Base-by-base conservation (phyloP, 2,797 vertebrate species). In the Microctenopoma lineatum region DNA sequence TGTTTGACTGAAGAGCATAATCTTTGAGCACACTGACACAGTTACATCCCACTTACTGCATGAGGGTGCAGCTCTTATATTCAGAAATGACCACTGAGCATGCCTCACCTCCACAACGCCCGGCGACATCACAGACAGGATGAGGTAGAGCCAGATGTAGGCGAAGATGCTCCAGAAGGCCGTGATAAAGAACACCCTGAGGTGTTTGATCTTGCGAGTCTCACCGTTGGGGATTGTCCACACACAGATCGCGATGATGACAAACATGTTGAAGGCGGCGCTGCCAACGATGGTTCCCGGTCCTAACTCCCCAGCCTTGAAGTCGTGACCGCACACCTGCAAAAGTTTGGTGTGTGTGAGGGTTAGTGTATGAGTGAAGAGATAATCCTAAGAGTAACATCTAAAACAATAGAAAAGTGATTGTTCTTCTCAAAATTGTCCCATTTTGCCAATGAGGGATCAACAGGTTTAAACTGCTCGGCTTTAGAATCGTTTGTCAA, bases 251-350 rank as follows among this genome's bases (percentile, higher is more conserved):
- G 92, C 95, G 0, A 98, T 91, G 84, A 97, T 96, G 79, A 97
- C 96, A 1, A 97, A 98, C 96, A 98, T 97, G 92, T 98, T 98
- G 92, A 98, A 97, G 84, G 96, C 96, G 0, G 96, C 96, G 1
- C 96, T 96, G 78, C 96, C 96, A 0, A 97, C 96, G 25, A 98
- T 97, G 87, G 96, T 97, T 27, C 95, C 95, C 0, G 96, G 96
- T 0, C 96, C 96, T 29, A 98, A 36, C 53, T 97, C 93, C 0
- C 96, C 96, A 0, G 96, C 95, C 5, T 95, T 66, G 70, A 98
- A 98, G 4, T 91, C 79, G 39, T 98, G 96, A 0, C 96, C 96
- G 0, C 96, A 97, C 42, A 93, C 90, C 92, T 93, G 73, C 6
- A 36, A 2, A 44, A 39, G 12, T 0, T 25, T 0, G 4, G 16